These are phyloP conservation scores for Tetrax tetrax DNA, from an alignment of 2,113 vertebrate species.

Conservation along the genomic window DNA sequence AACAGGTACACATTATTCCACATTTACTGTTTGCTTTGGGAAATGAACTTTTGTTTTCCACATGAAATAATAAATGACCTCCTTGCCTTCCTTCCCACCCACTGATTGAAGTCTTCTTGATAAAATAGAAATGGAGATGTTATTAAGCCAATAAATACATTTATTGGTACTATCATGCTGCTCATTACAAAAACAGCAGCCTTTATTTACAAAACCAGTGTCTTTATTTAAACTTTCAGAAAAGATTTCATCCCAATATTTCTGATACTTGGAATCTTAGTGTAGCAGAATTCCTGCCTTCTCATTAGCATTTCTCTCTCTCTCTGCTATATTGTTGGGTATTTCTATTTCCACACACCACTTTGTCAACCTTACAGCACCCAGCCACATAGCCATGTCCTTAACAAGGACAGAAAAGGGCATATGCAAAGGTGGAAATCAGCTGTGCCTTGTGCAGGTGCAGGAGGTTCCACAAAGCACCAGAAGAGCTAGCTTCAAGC, in stretches of 20 bases:
- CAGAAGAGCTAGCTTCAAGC: background rate
- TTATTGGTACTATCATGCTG: background rate
- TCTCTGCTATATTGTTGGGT: background rate
- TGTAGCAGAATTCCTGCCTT: background rate
- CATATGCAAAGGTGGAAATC: background rate
- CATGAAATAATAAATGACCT: background rate
- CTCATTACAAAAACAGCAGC: background rate
- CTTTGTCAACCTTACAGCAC: background rate
- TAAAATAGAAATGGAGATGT: background rate
- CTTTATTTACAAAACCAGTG: no score
- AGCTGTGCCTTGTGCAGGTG: background rate
- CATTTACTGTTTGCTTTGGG: background rate
- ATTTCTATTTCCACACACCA: background rate
- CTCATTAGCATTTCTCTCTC: background rate
- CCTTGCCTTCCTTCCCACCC: background rate
- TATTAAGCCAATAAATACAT: background rate
- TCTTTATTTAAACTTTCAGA: background rate
- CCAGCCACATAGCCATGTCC: rapidly evolving
- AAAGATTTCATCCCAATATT: background rate
- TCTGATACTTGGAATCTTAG: background rate
- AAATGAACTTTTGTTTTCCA: background rate
- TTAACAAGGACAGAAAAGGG: background rate
- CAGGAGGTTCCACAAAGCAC: background rate
- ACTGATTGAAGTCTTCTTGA: background rate
- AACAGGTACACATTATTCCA: background rate